Percentiles rank a stretch among this genome's conserved stretches.
These are phyloP conservation scores for Corbicula japonica DNA, from an alignment of 2,888 invertebrate species.

Conservation along the genomic window DNA sequence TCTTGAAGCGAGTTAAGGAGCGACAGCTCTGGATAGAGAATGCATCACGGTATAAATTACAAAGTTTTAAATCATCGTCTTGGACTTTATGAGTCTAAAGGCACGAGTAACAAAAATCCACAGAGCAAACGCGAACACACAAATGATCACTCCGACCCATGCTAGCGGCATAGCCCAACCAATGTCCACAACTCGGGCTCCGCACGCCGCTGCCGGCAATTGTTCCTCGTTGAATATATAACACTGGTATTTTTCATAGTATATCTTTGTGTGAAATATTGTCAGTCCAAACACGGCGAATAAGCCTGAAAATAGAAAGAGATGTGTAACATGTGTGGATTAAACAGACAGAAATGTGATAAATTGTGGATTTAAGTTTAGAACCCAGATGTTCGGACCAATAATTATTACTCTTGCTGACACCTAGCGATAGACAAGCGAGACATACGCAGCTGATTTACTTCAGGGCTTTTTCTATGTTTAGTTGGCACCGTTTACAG, in stretches of 20 bases:
- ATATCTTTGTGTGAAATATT: conserved; percentile 96
- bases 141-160: conserved; percentile 92
- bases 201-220: conserved; percentile 88
- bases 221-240: conserved; percentile 69
- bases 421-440: too few species aligned
- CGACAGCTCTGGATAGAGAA: too few species aligned
- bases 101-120: conserved; percentile 96
- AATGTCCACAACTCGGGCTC: conserved; percentile 78
- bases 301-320: conserved; percentile 89
- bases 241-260: conserved; percentile 79
- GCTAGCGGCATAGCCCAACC: conserved; percentile 88
- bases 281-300: conserved; percentile 96
- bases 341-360: too few species aligned
- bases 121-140: conserved; percentile 93
- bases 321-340: not conserved
- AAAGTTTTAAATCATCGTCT: conserved; percentile 80
- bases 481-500: too few species aligned
- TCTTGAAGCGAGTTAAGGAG: too few species aligned
- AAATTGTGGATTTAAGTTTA: too few species aligned
- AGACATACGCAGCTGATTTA: too few species aligned
- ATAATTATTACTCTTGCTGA: too few species aligned
- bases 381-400: too few species aligned
- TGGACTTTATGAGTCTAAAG: conserved; percentile 89
- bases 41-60: too few species aligned
- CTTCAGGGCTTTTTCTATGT: too few species aligned